Conservation (phyloP, 92 coral and sea anemone genomes). For the Blastomussa wellsi region DNA sequence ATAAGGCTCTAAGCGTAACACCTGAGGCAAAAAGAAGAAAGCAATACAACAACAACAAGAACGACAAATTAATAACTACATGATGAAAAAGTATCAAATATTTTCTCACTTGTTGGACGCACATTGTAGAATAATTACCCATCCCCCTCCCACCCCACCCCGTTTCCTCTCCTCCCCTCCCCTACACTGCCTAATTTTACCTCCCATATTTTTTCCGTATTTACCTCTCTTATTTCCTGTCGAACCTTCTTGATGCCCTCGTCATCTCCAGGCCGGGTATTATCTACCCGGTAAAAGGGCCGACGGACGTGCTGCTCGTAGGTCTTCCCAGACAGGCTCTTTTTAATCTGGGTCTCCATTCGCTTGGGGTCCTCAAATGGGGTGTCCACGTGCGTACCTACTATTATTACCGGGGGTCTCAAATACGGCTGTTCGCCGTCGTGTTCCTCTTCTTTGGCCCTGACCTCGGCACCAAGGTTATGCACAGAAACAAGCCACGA, state of each 20-base stretch:
- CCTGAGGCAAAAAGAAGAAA: slow-evolving; percentile 1
- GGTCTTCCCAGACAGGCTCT: slow-evolving; percentile 70
- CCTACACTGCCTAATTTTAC: no score
- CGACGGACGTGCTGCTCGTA: slow-evolving; percentile 77
- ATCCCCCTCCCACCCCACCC: no score
- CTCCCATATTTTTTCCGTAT: neutral
- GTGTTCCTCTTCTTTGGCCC: slow-evolving; percentile 5
- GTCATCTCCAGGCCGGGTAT: slow-evolving; percentile 68
- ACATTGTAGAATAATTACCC: no score
- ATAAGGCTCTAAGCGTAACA: slow-evolving; percentile 74
- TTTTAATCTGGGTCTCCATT: slow-evolving; percentile 71
- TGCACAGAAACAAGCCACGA: slow-evolving; percentile 89
- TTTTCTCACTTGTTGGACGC: no score
- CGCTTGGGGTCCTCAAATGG: slow-evolving; percentile 75
- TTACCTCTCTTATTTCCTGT: slow-evolving; percentile 61
- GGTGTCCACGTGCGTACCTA: slow-evolving; percentile 71
- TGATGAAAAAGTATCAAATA: no score
- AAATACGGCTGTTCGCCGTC: slow-evolving; percentile 52
- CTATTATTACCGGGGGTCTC: slow-evolving; percentile 81
- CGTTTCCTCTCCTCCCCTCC: no score
- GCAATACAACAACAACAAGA: neutral
- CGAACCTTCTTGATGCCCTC: slow-evolving; percentile 63
- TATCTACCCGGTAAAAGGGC: slow-evolving; percentile 73
- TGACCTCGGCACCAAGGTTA: slow-evolving; percentile 46
- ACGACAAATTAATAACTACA: neutral